Percentiles rank a stretch among this genome's conserved stretches.
Conservation (phyloP, 2,888 invertebrate genomes). For the Oscheius sp. region DNA sequence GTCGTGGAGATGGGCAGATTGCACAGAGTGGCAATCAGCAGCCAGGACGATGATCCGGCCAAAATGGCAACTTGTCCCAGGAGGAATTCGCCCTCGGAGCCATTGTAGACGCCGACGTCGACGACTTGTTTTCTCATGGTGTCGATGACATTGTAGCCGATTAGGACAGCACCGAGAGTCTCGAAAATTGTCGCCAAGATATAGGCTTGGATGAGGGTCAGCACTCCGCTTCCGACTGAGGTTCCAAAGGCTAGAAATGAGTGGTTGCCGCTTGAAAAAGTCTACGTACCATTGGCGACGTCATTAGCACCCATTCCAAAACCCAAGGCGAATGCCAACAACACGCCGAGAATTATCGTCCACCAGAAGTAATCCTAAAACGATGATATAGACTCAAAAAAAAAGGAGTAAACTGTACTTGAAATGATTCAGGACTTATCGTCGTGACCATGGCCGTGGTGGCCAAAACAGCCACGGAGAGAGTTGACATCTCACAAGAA, state of each 20-base stretch:
- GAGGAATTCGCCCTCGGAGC: constrained; percentile 85
- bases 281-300: too few species aligned
- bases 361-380: constrained; percentile 78
- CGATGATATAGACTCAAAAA: too few species aligned
- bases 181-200: constrained; percentile 94
- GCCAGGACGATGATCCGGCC: constrained; percentile 85
- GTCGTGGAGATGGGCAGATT: constrained; percentile 97
- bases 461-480: too few species aligned
- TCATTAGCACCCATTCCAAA: constrained; percentile 95
- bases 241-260: constrained; percentile 96
- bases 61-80: constrained; percentile 90
- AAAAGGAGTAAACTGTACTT: neutral
- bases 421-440: neutral
- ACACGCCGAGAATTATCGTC: constrained; percentile 88
- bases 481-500: too few species aligned
- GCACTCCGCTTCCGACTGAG: constrained; percentile 50
- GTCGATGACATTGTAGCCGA: constrained; percentile 92
- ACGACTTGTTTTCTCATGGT: constrained; percentile 97
- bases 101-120: constrained; percentile 86
- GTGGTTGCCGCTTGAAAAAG: too few species aligned
- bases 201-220: constrained; percentile 83
- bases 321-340: constrained; percentile 93
- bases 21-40: constrained; percentile 90
- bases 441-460: neutral
- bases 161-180: constrained; percentile 90